phyloP scores from a whole-genome alignment of 2,113 vertebrate species.

The Jacana jacana region DNA sequence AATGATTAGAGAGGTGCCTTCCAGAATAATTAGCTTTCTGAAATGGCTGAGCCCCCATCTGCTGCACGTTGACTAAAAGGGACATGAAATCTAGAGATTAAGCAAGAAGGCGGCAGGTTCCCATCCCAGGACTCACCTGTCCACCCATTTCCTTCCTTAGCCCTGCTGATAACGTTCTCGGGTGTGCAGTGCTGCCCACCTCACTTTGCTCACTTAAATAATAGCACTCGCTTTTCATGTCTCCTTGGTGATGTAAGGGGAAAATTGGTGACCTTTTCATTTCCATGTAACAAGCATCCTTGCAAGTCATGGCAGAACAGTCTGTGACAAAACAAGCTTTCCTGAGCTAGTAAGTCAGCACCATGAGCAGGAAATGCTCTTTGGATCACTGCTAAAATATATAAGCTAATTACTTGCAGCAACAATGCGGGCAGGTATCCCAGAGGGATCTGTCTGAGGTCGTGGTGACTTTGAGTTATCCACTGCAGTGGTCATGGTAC shows the following conservation, averaged over 20 bases:
- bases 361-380: background rate
- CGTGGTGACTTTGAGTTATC: background rate
- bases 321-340: background rate
- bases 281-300: background rate
- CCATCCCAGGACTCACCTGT: background rate
- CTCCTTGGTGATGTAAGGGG: slow-evolving; percentile 10
- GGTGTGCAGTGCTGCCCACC: background rate
- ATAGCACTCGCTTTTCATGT: background rate
- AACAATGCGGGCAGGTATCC: background rate
- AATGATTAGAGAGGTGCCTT: slow-evolving; percentile 14
- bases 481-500: background rate
- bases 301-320: background rate
- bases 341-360: background rate
- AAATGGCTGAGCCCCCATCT: background rate
- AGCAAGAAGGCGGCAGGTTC: background rate
- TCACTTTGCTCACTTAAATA: background rate
- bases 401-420: background rate
- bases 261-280: background rate
- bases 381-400: background rate
- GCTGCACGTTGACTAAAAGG: background rate
- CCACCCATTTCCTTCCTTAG: background rate
- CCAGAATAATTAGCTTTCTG: background rate
- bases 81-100: background rate
- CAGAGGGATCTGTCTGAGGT: background rate
- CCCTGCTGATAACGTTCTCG: background rate